Evolutionary conservation across 2,888 invertebrate genomes (phyloP).

Genomic region (Brassicogethes aeneus): DNA sequence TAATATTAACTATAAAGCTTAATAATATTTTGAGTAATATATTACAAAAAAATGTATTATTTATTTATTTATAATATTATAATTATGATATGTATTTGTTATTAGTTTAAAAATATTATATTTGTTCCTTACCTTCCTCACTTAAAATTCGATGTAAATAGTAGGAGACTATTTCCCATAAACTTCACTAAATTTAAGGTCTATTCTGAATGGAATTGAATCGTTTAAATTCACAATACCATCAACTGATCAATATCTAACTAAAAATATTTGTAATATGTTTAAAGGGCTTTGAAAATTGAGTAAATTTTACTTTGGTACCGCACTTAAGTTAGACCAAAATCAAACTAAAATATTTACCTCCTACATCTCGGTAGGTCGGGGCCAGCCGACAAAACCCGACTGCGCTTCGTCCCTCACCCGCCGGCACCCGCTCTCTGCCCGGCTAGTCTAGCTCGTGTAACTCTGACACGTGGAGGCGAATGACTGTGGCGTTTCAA

Average conservation of each 20-base stretch:
- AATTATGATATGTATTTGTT: too few relatives aligned
- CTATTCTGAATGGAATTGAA: neutral
- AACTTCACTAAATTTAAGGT: neutral
- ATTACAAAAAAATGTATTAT: too few relatives aligned
- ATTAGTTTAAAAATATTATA: too few relatives aligned
- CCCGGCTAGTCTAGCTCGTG: conserved; percentile 30
- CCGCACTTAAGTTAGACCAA: conserved; percentile 29
- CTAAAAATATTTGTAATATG: too few relatives aligned
- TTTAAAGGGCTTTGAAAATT: too few relatives aligned
- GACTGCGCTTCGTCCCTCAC: conserved; percentile 19
- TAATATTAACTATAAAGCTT: too few relatives aligned
- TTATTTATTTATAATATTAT: too few relatives aligned
- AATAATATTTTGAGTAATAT: too few relatives aligned
- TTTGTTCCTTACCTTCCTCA: neutral
- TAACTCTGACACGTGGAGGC: conserved; percentile 39
- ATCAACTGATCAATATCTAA: too few relatives aligned
- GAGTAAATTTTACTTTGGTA: conserved; percentile 21
- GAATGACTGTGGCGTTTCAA: conserved; percentile 33
- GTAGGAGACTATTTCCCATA: too few relatives aligned
- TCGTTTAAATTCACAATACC: neutral
- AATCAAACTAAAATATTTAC: conserved; percentile 41
- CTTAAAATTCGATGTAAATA: too few relatives aligned
- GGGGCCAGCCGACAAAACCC: conserved; percentile 24
- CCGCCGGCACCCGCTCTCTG: conserved; percentile 21
- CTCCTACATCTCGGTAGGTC: conserved; percentile 31